A percentile compares a stretch with the other conserved stretches of the same genome.
phyloP scores from a whole-genome alignment of 2,888 invertebrate genomes.

The Lepidonotus clava region DNA sequence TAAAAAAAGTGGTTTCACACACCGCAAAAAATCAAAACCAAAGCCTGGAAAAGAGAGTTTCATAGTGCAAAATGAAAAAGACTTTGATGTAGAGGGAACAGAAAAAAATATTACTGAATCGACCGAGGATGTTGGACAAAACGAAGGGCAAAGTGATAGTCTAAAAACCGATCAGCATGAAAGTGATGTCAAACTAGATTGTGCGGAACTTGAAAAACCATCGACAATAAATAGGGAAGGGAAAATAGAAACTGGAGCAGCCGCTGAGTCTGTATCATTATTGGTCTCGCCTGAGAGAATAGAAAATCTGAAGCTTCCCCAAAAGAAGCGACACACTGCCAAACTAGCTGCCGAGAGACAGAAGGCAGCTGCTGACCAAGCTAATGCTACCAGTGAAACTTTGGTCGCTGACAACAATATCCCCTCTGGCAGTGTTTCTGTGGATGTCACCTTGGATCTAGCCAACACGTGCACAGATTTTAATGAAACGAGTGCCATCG shows the following conservation, averaged over 20 bases:
- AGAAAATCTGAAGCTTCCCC: conserved; percentile 22
- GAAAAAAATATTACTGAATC: too few species aligned
- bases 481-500: conserved; percentile 44
- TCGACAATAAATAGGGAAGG: background rate
- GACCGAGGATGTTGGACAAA: background rate
- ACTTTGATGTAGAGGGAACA: too few species aligned
- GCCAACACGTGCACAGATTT: conserved; percentile 19
- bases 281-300: too few species aligned
- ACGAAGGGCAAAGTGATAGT: background rate
- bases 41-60: background rate
- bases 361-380: background rate
- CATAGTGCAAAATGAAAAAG: background rate
- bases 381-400: background rate
- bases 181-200: background rate
- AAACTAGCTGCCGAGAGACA: conserved; percentile 35
- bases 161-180: background rate
- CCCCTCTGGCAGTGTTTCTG: background rate
- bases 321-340: conserved; percentile 50
- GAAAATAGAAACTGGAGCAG: too few species aligned
- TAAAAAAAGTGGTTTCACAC: conserved; percentile 42
- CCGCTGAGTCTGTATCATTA: too few species aligned
- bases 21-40: conserved; percentile 25
- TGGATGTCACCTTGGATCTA: background rate
- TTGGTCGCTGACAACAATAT: background rate
- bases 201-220: background rate